A percentile compares a stretch with the other conserved stretches of the same genome.
Conservation (phyloP, 2,888 invertebrate species). For the Vannuccia rotundouncinata region DNA sequence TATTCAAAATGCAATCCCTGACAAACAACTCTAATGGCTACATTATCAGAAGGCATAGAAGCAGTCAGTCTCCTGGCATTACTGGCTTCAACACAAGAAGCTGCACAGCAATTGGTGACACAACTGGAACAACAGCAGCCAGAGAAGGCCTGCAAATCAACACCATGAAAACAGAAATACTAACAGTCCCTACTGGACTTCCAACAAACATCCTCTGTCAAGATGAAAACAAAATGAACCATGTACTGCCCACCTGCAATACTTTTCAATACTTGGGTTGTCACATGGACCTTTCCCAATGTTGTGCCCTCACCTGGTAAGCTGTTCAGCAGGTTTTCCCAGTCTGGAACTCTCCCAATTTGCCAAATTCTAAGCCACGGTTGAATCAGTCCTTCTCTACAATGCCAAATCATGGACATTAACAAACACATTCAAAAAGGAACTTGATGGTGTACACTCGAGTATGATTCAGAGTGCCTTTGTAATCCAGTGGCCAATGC, state of each 20-base stretch:
- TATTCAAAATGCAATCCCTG: slow-evolving; percentile 8
- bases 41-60: background rate
- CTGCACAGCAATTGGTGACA: background rate
- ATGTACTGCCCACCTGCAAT: background rate
- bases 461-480: background rate
- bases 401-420: background rate
- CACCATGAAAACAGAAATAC: background rate
- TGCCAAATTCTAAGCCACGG: background rate
- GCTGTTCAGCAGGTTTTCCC: background rate
- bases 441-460: background rate
- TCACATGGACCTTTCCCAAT: background rate
- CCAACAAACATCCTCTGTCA: background rate
- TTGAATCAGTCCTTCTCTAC: background rate
- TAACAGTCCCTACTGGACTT: background rate
- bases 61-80: background rate
- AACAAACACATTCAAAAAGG: background rate
- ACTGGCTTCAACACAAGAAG: slow-evolving; percentile 14
- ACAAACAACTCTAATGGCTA: slow-evolving; percentile 3
- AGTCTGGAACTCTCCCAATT: background rate
- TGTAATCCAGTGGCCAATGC: background rate
- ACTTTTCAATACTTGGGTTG: background rate
- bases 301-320: background rate
- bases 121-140: slow-evolving; percentile 1
- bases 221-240: background rate
- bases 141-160: background rate